Conservation (phyloP, 2,888 invertebrate species). For the Sphaerophoria rueppellii region DNA sequence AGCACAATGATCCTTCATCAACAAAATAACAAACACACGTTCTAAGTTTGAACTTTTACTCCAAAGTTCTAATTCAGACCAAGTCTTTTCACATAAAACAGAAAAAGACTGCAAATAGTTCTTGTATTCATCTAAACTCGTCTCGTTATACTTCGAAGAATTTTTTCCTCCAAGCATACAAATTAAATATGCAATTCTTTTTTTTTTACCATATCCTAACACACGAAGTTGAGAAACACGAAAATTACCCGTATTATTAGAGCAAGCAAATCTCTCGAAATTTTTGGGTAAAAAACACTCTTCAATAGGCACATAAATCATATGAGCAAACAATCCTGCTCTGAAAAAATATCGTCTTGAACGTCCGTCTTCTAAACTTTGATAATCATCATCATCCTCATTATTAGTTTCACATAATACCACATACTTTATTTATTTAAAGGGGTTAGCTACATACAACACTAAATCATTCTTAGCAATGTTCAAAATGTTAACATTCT, state of each 20-base stretch:
- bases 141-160: neutral
- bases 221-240: neutral
- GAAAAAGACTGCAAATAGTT: neutral
- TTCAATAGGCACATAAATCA: neutral
- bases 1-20: neutral
- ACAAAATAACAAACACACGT: neutral
- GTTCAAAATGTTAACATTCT: neutral
- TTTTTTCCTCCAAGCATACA: neutral
- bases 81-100: neutral
- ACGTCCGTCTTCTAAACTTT: neutral
- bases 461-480: neutral
- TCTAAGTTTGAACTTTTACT: neutral
- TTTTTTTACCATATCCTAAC: neutral
- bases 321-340: neutral
- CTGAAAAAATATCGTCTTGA: constrained; percentile 1
- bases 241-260: neutral
- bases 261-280: neutral
- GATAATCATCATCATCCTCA: neutral
- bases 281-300: neutral
- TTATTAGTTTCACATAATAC: neutral
- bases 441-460: neutral
- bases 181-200: neutral
- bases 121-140: neutral
- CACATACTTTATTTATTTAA: neutral
- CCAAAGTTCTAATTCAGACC: neutral